Base-by-base conservation (phyloP, 2,888 invertebrate genomes). In the Antitype chi region DNA sequence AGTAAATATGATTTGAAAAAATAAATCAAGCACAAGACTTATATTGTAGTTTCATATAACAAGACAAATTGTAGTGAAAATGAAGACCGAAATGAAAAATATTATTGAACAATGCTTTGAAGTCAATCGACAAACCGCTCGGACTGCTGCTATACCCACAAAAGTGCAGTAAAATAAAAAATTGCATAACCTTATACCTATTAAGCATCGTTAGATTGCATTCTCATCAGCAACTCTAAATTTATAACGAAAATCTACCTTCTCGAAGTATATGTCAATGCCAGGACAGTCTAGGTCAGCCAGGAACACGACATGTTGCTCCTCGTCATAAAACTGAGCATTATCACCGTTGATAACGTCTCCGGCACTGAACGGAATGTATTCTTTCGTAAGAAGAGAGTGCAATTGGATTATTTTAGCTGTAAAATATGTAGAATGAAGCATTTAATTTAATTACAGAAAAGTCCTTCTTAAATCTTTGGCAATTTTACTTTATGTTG, bases 261-360 rank as follows among this genome's bases (percentile, higher is more conserved):
- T 86, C 84, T 91, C 80, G 32, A 95, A 89, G 79, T 91, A 92
- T 4, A 80, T 53, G 3, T 84, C 70, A 52, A 92, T 89, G 78
- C 93, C 87, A 13, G 91, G 90, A 84, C 96, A 96, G 7, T 80
- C 85, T 4, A 95, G 81, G 84, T 96, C 95, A 4, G 89, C 91
- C 20, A 96, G 59, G 85, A 95, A 94, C 25, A 94, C 88, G 5
- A 93, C 86, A 63, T 93, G 89, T 73, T 94, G 93, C 76, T 94
- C 93, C 67, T 90, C 88, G 20, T 88, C 86, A 76, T 92, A 86
- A 23, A 90, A 84, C 67, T 85, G 85, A 25, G 90, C 85, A n/a
- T 85, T 69, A n/a, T 88, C 89, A 5, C 75, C 76, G 17, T 90
- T 86, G n/a, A 90, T 80, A 79, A 92, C 90, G 76, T 93, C 92